Evolutionary conservation across 1,140 invertebrate genomes (phyloP), one percentile per base, ranked within the genome.

Genomic region (Popillia japonica): DNA sequence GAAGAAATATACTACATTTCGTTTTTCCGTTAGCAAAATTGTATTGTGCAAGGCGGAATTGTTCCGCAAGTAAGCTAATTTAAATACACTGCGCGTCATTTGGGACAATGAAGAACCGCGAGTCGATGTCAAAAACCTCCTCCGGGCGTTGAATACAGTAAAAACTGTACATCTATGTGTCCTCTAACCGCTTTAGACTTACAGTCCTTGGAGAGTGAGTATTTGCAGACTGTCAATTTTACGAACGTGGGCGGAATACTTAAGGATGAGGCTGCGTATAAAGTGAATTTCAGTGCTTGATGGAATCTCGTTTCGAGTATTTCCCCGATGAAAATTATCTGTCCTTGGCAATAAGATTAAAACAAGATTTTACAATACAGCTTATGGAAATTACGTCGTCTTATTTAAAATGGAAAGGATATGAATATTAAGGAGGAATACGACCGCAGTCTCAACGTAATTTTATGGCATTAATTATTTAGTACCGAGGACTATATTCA

Each of bases 141-240:
- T 55, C 17, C 48, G 14, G 14, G 48, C 48, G 48, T 17, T 55
- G 14, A 6, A n/a, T 55, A 55, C 14, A 55, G 17, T 55, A 55
- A 55, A 55, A 55, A 55, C 48, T 55, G 48, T 55, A n/a, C 48
- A 55, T 55, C 48, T 55, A 55, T 55, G 48, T 55, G 48, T 55
- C 48, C 48, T 55, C 48, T 17, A 55, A 55, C 48, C 48, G 48
- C 48, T 55, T 17, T 55, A 55, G 48, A 55, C 48, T 55, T 55
- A 55, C 48, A 17, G 11, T 55, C 48, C 48, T 55, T 55, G 48
- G 17, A 17, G 48, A 55, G 17, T 55, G 17, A 55, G 48, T 55
- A 55, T 55, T 55, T 55, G 48, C 48, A 55, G 48, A n/a, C 48
- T 55, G 48, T 55, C 48, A 55, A 55, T 55, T 17, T 55, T 55